A percentile compares a stretch with the other conserved stretches of the same genome.
Evolutionary conservation across 2,797 vertebrate species (phyloP).

Genomic region (Oreortyx pictus): DNA sequence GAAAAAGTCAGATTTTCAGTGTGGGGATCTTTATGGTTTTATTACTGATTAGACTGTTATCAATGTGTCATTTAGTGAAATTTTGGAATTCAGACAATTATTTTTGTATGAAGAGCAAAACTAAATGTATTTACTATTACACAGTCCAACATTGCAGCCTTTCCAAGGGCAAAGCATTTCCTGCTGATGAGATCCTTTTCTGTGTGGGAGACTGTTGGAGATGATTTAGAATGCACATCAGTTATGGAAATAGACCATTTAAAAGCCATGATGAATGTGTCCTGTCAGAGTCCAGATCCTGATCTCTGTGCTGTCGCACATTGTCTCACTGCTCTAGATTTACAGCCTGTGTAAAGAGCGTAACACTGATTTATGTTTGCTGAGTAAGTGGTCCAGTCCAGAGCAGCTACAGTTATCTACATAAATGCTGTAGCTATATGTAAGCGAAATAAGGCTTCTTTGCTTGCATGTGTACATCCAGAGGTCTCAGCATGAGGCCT

Average conservation of each 20-base stretch:
- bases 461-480: background rate
- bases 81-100: background rate
- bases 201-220: background rate
- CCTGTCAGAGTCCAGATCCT: constrained; percentile 1
- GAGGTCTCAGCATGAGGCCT: background rate
- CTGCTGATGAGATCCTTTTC: background rate
- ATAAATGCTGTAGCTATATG: background rate
- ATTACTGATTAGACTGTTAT: background rate
- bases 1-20: background rate
- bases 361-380: background rate
- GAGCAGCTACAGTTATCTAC: background rate
- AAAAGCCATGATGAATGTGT: background rate
- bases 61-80: background rate
- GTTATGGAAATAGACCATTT: constrained; percentile 31
- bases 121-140: background rate
- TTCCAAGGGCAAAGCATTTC: background rate
- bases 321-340: background rate
- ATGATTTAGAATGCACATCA: background rate
- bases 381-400: background rate
- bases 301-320: background rate
- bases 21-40: background rate
- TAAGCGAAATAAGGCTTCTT: background rate
- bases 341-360: background rate
- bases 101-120: background rate
- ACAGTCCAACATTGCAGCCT: background rate